Base-by-base conservation (phyloP, 1,140 invertebrate genomes). In the Lutraria rhynchaena region DNA sequence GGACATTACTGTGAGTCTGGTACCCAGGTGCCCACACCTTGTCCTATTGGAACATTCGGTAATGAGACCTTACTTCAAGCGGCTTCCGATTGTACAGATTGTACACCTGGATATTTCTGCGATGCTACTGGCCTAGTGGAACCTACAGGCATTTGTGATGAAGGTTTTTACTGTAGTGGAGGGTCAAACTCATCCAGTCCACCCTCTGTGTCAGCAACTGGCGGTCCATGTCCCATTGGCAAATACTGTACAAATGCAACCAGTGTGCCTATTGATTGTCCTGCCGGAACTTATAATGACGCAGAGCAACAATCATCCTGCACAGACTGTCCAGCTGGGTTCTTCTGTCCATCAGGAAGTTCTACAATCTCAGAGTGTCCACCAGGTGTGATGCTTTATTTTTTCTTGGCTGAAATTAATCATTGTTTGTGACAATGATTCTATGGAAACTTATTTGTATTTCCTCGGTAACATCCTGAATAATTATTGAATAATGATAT, bases 41-140 rank as follows among this genome's bases (percentile, higher is more conserved):
- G 89, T 71, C 90, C 89, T 61, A 63, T 86, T 29, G 91, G 91
- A 15, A 90, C 90, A 1, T 92, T 91, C 83, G 88, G 87, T 81
- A 91, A 91, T 73, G 46, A 80, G 35, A 91, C 90, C 1, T 81
- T 84, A 65, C 58, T 89, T 29, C 85, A 53, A 4, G 55, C 81
- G 15, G 81, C 74, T 19, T 15, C 83, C 11, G 85, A 88, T 41
- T 91, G 90, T 58, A 87, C 86, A 67, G 24, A 41, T 15, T 91
- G 90, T 78, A 82, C 86, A 33, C 87, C 87, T 22, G 89, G 90
- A 22, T 88, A 89, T 49, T 89, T 84, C 82, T 91, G 90, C 84
- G 86, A 88, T 60, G 29, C 80, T 11, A 87, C 89, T 31, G 89
- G 88, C 17, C 84, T 91, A 3, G 69, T 27, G 3, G 87, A 85